Percentiles rank a stretch among this genome's conserved stretches.
Evolutionary conservation across 2,797 vertebrate species (phyloP).

Genomic region (Heteromormyrus szaboi): DNA sequence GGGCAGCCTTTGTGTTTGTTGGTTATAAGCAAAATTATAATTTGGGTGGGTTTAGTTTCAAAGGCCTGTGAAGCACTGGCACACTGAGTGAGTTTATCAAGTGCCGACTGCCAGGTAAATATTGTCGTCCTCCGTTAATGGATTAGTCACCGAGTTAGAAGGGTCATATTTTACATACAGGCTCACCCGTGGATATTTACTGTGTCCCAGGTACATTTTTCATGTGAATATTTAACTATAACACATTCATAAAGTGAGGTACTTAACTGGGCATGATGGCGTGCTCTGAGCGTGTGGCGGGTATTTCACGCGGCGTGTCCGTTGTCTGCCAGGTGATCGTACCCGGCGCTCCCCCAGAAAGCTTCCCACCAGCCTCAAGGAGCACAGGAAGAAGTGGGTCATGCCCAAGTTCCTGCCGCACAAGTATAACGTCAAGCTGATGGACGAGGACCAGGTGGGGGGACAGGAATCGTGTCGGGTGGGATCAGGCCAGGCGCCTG

Average conservation of each 20-base stretch:
- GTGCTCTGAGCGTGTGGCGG: not conserved
- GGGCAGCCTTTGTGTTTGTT: not conserved
- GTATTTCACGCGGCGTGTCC: not conserved
- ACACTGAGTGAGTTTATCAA: not conserved
- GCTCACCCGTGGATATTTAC: not conserved
- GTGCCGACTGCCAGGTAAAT: not conserved
- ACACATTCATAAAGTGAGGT: not conserved
- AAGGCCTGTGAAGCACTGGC: not conserved
- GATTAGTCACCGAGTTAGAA: not conserved
- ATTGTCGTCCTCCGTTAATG: not conserved
- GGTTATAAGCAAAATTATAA: not conserved
- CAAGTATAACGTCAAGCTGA: constrained; percentile 90
- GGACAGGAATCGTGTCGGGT: not conserved
- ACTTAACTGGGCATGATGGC: not conserved
- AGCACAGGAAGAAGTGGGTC: constrained; percentile 90
- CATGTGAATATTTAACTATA: not conserved
- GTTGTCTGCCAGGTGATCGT: constrained; percentile 72
- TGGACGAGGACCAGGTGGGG: constrained; percentile 89
- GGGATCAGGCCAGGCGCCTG: not conserved
- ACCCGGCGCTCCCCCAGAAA: constrained; percentile 92
- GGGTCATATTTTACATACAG: not conserved
- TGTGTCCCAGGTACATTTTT: not conserved
- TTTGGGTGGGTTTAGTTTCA: not conserved
- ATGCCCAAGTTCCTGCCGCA: constrained; percentile 96
- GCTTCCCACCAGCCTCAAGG: constrained; percentile 83